phyloP scores from a whole-genome alignment of 2,113 vertebrate genomes.

The Brevimyrus niger region DNA sequence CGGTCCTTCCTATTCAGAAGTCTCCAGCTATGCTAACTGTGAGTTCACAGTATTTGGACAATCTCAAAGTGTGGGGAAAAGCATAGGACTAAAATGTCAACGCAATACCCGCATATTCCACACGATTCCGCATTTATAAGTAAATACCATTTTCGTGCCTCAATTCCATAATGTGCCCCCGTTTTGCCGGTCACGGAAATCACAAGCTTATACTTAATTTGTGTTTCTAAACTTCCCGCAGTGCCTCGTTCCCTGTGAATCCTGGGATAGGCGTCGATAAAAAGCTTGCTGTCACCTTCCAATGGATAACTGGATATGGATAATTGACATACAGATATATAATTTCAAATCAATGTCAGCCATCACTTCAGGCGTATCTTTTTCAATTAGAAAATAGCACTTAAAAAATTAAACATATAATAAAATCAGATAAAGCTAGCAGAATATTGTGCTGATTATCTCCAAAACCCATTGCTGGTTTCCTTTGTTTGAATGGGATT shows the following conservation, averaged over 20 bases:
- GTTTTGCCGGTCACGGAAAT: too few species aligned
- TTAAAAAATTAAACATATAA: neutral
- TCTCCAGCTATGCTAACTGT: neutral
- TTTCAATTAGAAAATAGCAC: neutral
- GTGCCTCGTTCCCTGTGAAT: neutral
- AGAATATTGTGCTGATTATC: neutral
- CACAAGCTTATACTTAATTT: too few species aligned
- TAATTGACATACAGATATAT: neutral
- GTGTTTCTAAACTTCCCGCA: neutral
- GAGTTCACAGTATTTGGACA: neutral
- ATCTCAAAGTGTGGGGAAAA: neutral
- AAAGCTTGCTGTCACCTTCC: neutral
- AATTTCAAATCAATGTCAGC: neutral
- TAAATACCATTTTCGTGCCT: neutral
- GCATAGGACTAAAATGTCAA: neutral
- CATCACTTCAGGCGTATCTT: neutral
- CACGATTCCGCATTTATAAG: neutral
- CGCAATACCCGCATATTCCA: neutral
- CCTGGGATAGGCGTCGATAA: neutral
- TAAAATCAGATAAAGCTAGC: neutral
- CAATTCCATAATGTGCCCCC: too few species aligned
- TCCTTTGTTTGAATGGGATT: neutral
- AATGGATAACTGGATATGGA: neutral
- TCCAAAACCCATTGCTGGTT: neutral
- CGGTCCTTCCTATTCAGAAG: neutral